phyloP scores from a whole-genome alignment of 2,888 invertebrate genomes.

The Conomelus anceps region DNA sequence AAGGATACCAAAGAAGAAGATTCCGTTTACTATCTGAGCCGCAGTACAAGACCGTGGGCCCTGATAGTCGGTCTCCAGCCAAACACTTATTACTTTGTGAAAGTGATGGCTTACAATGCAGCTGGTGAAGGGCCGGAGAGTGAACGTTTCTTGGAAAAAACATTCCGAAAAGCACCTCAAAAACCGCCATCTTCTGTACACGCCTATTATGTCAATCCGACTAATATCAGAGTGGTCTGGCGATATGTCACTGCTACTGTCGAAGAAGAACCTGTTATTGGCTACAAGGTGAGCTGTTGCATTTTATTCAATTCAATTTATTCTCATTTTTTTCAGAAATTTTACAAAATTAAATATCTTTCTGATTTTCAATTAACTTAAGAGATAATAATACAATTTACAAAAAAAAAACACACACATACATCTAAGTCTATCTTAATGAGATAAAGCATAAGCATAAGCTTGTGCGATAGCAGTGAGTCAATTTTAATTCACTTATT shows the following conservation, averaged over 20 bases:
- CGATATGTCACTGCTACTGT: constrained; percentile 84
- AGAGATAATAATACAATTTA: no score
- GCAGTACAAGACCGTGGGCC: constrained; percentile 77
- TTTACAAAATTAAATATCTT: background rate
- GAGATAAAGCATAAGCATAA: no score
- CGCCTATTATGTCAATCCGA: constrained; percentile 74
- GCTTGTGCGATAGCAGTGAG: no score
- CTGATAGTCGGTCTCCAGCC: constrained; percentile 88
- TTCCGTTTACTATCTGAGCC: constrained; percentile 74
- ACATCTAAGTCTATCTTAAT: no score
- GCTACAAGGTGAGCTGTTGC: constrained; percentile 68
- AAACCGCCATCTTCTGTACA: constrained; percentile 90
- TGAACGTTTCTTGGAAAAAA: constrained; percentile 76
- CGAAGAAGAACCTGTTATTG: constrained; percentile 88
- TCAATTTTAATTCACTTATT: no score
- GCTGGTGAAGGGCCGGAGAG: constrained; percentile 96
- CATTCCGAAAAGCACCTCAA: constrained; percentile 85
- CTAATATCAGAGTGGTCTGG: constrained; percentile 84
- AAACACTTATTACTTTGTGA: constrained; percentile 86
- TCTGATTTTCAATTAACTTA: no score
- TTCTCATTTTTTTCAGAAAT: background rate
- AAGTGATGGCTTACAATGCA: constrained; percentile 92
- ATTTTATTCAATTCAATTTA: background rate
- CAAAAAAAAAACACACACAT: no score
- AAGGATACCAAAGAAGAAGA: constrained; percentile 66